Evolutionary conservation across 2,888 invertebrate species (phyloP).

Genomic region (Alcis repandata): DNA sequence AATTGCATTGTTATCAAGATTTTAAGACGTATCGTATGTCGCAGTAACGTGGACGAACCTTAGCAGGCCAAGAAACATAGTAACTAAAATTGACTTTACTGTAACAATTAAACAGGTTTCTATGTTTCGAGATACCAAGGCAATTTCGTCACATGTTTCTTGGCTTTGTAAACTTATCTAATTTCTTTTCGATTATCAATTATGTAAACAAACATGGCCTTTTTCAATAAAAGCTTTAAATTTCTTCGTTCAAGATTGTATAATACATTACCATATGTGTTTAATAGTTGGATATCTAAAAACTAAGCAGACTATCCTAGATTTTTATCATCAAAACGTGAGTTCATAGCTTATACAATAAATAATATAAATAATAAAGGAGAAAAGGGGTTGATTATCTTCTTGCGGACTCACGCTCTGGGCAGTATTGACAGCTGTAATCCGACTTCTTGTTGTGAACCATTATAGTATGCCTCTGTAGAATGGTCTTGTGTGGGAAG

Average conservation of each 20-base stretch:
- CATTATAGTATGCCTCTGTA: conserved; percentile 59
- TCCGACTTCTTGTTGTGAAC: conserved; percentile 59
- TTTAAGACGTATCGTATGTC: neutral
- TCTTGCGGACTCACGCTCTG: conserved; percentile 72
- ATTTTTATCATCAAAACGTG: conserved; percentile 48
- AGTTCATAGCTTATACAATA: conserved; percentile 74
- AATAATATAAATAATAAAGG: neutral
- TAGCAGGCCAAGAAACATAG: conserved; percentile 2
- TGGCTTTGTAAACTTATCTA: neutral
- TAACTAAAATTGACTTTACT: too few species aligned
- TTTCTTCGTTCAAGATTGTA: neutral
- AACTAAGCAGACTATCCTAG: too few species aligned
- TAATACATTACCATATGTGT: neutral
- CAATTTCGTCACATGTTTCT: conserved; percentile 3
- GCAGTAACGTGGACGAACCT: neutral
- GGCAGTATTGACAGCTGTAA: conserved; percentile 71
- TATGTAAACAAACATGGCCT: too few species aligned
- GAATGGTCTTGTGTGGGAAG: conserved; percentile 58
- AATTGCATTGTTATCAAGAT: neutral
- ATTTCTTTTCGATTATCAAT: too few species aligned
- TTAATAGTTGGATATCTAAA: neutral
- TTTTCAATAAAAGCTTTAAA: too few species aligned
- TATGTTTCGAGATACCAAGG: too few species aligned
- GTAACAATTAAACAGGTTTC: too few species aligned
- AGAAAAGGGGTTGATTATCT: conserved; percentile 6